Evolutionary conservation across 2,113 vertebrate genomes (phyloP).

Genomic region (Ramphastos sulfuratus): DNA sequence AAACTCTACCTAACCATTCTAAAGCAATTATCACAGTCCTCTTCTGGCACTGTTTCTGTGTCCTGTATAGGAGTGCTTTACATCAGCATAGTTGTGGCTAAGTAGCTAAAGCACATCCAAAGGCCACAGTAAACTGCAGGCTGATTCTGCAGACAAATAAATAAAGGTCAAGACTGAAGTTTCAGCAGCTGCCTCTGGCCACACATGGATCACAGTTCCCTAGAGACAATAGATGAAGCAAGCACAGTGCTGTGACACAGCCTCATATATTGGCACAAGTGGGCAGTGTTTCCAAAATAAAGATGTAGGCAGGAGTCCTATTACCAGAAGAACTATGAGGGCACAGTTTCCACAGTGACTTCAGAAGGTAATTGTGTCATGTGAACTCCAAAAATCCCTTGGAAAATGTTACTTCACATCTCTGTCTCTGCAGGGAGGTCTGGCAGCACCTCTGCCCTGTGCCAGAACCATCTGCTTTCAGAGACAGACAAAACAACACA

Average conservation of each 20-base stretch:
- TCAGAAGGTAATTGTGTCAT: conserved; percentile 19
- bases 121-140: neutral
- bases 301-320: neutral
- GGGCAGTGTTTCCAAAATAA: neutral
- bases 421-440: neutral
- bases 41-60: neutral
- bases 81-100: neutral
- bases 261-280: neutral
- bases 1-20: neutral
- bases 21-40: neutral
- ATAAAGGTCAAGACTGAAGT: neutral
- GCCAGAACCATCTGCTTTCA: neutral
- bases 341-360: conserved; percentile 33
- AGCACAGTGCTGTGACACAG: neutral
- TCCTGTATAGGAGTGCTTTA: neutral
- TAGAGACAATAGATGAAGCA: neutral
- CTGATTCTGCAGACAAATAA: neutral
- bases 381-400: neutral
- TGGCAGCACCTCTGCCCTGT: neutral
- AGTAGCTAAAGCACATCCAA: neutral
- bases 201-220: neutral
- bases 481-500: neutral
- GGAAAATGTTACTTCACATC: conserved; percentile 42
- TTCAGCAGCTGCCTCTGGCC: neutral
- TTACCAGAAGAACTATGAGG: neutral